A percentile compares a stretch with the other conserved stretches of the same genome.
Conservation (phyloP, 2,888 invertebrate species). For the Oligia fasciuncula region DNA sequence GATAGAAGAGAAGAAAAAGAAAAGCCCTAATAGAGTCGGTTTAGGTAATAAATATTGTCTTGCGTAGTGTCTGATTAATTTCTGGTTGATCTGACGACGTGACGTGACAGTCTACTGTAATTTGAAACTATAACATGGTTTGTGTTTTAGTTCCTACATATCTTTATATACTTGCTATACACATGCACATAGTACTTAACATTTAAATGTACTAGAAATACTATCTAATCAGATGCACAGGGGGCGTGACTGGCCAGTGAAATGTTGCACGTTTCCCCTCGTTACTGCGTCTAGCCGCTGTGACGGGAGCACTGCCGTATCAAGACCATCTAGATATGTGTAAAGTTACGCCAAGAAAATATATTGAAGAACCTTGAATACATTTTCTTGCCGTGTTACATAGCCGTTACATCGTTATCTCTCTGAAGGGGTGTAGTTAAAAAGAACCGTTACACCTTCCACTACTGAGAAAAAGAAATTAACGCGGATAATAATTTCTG, state of each 20-base stretch:
- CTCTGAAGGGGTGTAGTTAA: background rate
- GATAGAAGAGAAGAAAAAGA: background rate
- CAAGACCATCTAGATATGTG: conserved; percentile 73
- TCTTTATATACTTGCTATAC: background rate
- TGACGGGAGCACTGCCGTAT: conserved; percentile 82
- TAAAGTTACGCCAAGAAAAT: conserved; percentile 53
- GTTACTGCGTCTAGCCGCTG: conserved; percentile 83
- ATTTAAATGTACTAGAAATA: conserved; percentile 53
- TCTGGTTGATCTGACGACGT: background rate
- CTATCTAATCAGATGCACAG: conserved; percentile 60
- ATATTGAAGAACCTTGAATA: conserved; percentile 43
- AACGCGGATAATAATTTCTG: background rate
- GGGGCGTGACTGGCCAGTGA: conserved; percentile 68
- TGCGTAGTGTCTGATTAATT: background rate
- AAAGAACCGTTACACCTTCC: conserved; percentile 16
- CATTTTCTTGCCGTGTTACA: conserved; percentile 43
- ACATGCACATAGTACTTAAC: conserved; percentile 20
- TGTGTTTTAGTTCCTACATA: background rate
- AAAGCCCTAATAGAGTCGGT: background rate
- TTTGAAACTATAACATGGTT: background rate
- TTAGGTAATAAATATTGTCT: background rate
- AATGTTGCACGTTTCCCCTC: conserved; percentile 79
- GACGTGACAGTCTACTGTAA: background rate
- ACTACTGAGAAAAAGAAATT: conserved; percentile 23
- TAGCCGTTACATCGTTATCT: conserved; percentile 24